phyloP scores from a whole-genome alignment of 2,888 invertebrate genomes.

The Peribatodes rhomboidaria region DNA sequence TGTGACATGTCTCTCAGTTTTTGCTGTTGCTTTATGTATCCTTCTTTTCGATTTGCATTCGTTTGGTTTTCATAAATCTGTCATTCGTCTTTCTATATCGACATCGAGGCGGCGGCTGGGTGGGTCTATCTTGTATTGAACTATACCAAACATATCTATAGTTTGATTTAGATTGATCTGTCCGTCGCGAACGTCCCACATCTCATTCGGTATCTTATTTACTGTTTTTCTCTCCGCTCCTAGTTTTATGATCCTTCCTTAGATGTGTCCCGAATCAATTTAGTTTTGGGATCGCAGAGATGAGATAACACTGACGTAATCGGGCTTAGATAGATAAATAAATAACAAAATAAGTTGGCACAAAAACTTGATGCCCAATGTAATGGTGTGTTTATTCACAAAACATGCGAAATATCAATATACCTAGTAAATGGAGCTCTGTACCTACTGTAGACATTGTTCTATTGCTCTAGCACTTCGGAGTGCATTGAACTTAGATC shows the following conservation, averaged over 20 bases:
- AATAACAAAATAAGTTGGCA: conserved; percentile 16
- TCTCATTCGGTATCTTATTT: conserved; percentile 35
- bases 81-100: conserved; percentile 15
- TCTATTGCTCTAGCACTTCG: conserved; percentile 47
- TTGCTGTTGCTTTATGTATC: conserved; percentile 34
- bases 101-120: background rate
- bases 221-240: conserved; percentile 32
- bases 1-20: conserved; percentile 31
- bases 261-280: conserved; percentile 40
- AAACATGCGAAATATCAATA: conserved; percentile 58
- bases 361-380: conserved; percentile 17
- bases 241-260: conserved; percentile 34
- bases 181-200: conserved; percentile 27
- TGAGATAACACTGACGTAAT: conserved; percentile 36
- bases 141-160: conserved; percentile 15
- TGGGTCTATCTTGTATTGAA: conserved; percentile 13
- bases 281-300: conserved; percentile 32
- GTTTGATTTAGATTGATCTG: conserved; percentile 29
- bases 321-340: conserved; percentile 28
- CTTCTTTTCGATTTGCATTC: conserved; percentile 29
- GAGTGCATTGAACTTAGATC: conserved; percentile 59
- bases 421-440: conserved; percentile 43
- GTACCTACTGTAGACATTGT: conserved; percentile 47
- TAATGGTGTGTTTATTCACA: conserved; percentile 44
- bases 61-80: conserved; percentile 31